phyloP scores from a whole-genome alignment of 2,888 invertebrate genomes.

The Drosophila testacea region DNA sequence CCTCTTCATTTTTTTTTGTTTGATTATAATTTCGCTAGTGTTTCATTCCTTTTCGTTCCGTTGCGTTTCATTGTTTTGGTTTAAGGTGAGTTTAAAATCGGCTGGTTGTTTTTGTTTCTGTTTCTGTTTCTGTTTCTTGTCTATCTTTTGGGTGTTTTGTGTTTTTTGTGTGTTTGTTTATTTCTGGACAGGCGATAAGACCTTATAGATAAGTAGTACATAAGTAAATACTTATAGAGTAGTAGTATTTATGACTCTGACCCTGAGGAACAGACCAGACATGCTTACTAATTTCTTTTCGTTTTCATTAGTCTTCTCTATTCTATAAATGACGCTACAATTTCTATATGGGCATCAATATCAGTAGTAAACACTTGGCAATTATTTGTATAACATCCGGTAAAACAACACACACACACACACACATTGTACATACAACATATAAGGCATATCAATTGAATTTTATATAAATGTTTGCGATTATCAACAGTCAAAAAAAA shows the following conservation, averaged over 20 bases:
- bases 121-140: conserved; percentile 8
- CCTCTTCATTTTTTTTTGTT: conserved; percentile 12
- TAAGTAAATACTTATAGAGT: conserved; percentile 10
- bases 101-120: conserved; percentile 4
- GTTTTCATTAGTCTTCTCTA: conserved; percentile 39
- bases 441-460: conserved; percentile 44
- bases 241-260: conserved; percentile 18
- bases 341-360: conserved; percentile 58
- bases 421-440: neutral
- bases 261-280: conserved; percentile 32
- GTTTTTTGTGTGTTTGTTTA: conserved; percentile 27
- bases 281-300: conserved; percentile 59
- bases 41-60: conserved; percentile 6
- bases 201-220: conserved; percentile 38
- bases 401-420: conserved; percentile 48
- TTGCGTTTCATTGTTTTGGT: neutral
- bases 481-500: conserved; percentile 35
- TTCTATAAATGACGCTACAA: conserved; percentile 34
- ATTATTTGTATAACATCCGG: conserved; percentile 56
- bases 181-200: conserved; percentile 40
- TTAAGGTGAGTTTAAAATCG: conserved; percentile 16
- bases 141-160: conserved; percentile 16
- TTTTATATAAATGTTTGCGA: conserved; percentile 32
- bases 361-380: conserved; percentile 54
- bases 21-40: conserved; percentile 21